Base-by-base conservation (phyloP, 2,888 invertebrate species). In the Protonemura montana region DNA sequence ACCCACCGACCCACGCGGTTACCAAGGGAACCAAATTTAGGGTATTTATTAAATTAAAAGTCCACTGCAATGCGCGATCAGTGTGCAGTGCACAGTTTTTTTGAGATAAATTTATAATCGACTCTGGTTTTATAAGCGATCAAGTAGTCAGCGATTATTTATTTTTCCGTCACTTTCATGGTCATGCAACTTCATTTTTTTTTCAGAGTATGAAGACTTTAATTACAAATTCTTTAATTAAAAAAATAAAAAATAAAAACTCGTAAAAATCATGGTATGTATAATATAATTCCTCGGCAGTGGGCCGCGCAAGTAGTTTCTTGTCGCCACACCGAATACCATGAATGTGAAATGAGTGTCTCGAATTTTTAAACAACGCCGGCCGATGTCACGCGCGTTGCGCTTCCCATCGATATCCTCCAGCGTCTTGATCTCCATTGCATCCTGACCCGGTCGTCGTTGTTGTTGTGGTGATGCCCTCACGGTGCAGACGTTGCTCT, bases 61-160 rank as follows among this genome's bases (percentile, higher is more conserved):
- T 59, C 59, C 59, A 21, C 59, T 59, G 59, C 13, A 59, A 59
- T 59, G 21, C 21, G 10, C 7, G 59, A 59, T 59, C 16, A 21
- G 16, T 59, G 59, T 59, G 59, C 59, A 59, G 13, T 10, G 16
- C 21, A 59, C 16, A 21, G 5, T 41, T 59, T 59, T 59, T 59
- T 59, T 21, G 16, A 59, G 16, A 13, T 59, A 3, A 10, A 59
- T 59, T 59, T 59, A 10, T 59, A 59, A 59, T 59, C 59, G 59
- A 59, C 59, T 59, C 59, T 59, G 59, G 59, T 59, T 59, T 59
- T 59, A 59, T 59, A 59, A 59, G 59, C 59, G 13, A 59, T 59
- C 59, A 59, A 59, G 59, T 2, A 59, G 59, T 21, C 13, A 13
- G 59, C 59, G 59, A 59, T 59, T 59, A 59, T 59, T 59, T 59